A percentile compares a stretch with the other conserved stretches of the same genome.
These are phyloP conservation scores for Grammomys surdaster DNA, from an alignment of 2,113 vertebrate genomes.

Conservation along the genomic window DNA sequence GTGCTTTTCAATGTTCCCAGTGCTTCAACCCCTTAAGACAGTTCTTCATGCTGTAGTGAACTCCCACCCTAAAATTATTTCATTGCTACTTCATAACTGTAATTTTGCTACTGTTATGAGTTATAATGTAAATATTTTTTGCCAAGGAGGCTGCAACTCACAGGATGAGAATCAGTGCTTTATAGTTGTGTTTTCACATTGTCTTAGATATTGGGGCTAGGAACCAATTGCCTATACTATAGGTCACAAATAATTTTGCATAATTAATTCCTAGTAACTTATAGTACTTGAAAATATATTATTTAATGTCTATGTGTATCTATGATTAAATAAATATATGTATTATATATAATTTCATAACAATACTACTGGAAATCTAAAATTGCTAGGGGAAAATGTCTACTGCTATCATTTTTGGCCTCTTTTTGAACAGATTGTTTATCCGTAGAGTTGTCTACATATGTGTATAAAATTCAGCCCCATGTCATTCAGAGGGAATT, in stretches of 20 bases:
- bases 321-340: neutral
- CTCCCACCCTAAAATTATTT: neutral
- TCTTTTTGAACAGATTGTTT: neutral
- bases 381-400: neutral
- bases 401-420: neutral
- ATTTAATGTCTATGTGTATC: neutral
- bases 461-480: neutral
- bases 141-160: neutral
- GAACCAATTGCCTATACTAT: neutral
- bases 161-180: neutral
- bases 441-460: neutral
- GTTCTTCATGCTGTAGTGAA: neutral
- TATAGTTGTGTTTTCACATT: neutral
- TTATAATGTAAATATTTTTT: neutral
- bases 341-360: neutral
- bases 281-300: neutral
- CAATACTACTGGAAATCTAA: neutral
- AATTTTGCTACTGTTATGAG: neutral
- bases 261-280: slow-evolving; percentile 5
- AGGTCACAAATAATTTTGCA: neutral
- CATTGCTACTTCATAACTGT: neutral
- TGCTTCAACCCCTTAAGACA: neutral
- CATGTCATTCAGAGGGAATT: neutral
- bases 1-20: neutral
- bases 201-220: neutral